Evolutionary conservation across 2,888 invertebrate genomes (phyloP).

Genomic region (Hanleya hanleyi): DNA sequence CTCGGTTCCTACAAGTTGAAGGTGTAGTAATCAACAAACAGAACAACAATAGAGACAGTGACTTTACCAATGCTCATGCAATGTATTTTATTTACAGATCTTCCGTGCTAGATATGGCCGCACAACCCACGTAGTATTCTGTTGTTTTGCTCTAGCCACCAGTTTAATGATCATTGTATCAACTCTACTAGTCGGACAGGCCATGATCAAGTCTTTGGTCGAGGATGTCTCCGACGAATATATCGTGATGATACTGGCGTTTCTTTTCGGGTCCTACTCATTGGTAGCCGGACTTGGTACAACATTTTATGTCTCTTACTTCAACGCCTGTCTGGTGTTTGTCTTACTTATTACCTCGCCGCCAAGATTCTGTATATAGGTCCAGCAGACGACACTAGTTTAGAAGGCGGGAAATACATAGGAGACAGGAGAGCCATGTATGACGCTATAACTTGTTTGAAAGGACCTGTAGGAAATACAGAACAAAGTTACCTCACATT

Average conservation of each 20-base stretch:
- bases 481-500: constrained; percentile 56
- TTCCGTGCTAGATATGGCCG: not conserved
- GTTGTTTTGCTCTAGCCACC: not conserved
- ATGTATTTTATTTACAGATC: not conserved
- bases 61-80: too few relatives aligned
- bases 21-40: too few relatives aligned
- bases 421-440: constrained; percentile 49
- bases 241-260: constrained; percentile 58
- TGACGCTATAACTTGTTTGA: constrained; percentile 38
- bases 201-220: constrained; percentile 54
- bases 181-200: constrained; percentile 53
- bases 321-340: constrained; percentile 61
- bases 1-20: too few relatives aligned
- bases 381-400: constrained; percentile 7
- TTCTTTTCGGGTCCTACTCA: constrained; percentile 59
- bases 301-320: constrained; percentile 69
- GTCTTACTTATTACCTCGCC: constrained; percentile 47
- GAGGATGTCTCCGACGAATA: constrained; percentile 58
- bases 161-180: constrained; percentile 40
- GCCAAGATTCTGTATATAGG: constrained; percentile 44
- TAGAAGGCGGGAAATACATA: not conserved
- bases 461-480: constrained; percentile 48
- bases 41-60: too few relatives aligned
- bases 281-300: constrained; percentile 64
- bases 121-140: not conserved